Evolutionary conservation across 2,113 vertebrate genomes (phyloP).

Genomic region (Syngnathus typhle): DNA sequence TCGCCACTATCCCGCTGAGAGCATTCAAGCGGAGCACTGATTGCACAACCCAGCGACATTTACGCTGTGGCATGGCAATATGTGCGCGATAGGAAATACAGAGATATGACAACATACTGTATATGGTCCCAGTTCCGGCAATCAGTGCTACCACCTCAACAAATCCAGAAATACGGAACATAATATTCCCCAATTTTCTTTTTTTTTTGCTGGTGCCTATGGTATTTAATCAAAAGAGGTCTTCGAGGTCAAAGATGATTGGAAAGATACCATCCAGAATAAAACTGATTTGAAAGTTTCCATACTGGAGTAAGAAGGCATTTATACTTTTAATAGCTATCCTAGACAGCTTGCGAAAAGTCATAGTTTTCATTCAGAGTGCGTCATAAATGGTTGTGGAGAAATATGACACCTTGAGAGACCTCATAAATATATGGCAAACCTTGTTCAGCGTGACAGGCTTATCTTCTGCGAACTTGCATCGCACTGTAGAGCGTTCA

Average conservation of each 20-base stretch:
- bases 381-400: not conserved
- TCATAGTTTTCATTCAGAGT: not conserved
- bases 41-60: not conserved
- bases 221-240: not conserved
- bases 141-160: not conserved
- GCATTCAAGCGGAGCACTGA: not conserved
- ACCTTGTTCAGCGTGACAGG: not conserved
- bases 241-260: conserved; percentile 1
- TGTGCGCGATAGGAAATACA: no score
- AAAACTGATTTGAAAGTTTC: not conserved
- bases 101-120: not conserved
- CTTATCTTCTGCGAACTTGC: not conserved
- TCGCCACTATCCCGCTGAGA: not conserved
- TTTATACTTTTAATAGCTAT: not conserved
- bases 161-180: not conserved
- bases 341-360: not conserved
- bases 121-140: not conserved
- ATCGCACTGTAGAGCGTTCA: not conserved
- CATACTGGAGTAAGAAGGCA: not conserved
- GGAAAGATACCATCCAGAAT: not conserved
- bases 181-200: not conserved
- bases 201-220: not conserved
- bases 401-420: not conserved
- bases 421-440: not conserved
- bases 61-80: not conserved